These are phyloP conservation scores for Hedya salicella DNA, from an alignment of 2,888 invertebrate genomes.

Conservation along the genomic window DNA sequence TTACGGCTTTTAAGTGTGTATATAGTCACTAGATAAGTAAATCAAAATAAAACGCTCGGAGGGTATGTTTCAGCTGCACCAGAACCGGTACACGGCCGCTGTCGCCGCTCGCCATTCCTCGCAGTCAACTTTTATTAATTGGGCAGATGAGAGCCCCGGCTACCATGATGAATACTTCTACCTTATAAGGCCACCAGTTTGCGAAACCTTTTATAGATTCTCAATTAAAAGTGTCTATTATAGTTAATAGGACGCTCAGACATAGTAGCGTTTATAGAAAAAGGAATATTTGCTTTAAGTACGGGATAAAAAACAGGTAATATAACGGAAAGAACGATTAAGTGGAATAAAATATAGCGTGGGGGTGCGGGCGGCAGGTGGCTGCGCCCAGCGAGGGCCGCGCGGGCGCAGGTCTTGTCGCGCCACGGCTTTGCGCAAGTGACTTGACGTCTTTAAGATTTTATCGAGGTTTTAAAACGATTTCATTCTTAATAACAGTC, in stretches of 20 bases:
- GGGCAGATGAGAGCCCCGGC: conserved; percentile 83
- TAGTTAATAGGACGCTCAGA: conserved; percentile 79
- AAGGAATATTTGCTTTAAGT: conserved; percentile 83
- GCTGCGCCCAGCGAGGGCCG: conserved; percentile 52
- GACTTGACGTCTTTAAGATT: background rate
- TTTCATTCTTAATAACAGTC: background rate
- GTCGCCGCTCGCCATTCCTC: conserved; percentile 76
- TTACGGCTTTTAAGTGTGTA: conserved; percentile 31
- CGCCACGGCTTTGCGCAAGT: background rate
- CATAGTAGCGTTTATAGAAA: conserved; percentile 74
- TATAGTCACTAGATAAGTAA: conserved; percentile 70
- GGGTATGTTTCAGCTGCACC: conserved; percentile 77
- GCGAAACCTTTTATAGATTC: conserved; percentile 85
- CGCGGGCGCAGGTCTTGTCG: background rate
- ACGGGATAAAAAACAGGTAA: conserved; percentile 80
- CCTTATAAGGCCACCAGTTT: conserved; percentile 79
- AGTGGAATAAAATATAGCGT: conserved; percentile 84
- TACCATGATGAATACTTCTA: conserved; percentile 80
- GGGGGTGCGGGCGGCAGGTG: conserved; percentile 84
- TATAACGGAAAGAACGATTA: conserved; percentile 85
- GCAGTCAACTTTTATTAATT: conserved; percentile 84
- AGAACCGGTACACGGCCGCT: conserved; percentile 75
- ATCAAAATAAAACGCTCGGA: conserved; percentile 81
- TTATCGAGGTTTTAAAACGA: background rate
- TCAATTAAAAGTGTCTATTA: conserved; percentile 85